These are phyloP conservation scores for Gallinago jamesoni DNA, from an alignment of 2,113 vertebrate species.

Conservation along the genomic window DNA sequence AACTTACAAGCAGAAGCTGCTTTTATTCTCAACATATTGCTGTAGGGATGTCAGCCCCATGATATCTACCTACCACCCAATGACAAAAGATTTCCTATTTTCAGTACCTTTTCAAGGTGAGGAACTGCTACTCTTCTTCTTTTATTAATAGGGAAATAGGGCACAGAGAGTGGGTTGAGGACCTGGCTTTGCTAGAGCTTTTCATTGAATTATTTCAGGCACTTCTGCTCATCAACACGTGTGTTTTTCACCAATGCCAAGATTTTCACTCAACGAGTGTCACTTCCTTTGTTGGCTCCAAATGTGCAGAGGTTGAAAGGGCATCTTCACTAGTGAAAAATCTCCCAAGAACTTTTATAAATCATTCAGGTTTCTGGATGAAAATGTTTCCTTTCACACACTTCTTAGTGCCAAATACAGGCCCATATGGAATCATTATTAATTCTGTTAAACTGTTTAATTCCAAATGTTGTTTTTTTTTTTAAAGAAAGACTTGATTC, in stretches of 20 bases:
- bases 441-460: slow-evolving; percentile 57
- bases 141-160: neutral
- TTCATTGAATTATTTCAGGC: neutral
- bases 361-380: slow-evolving; percentile 58
- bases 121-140: neutral
- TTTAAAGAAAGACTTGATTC: slow-evolving; percentile 31
- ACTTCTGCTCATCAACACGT: slow-evolving; percentile 26
- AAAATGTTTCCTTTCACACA: slow-evolving; percentile 68
- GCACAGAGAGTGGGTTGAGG: neutral
- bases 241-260: slow-evolving; percentile 37
- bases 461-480: slow-evolving; percentile 18
- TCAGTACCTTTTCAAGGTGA: slow-evolving; percentile 10
- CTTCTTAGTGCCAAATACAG: slow-evolving; percentile 44
- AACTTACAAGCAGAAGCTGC: neutral
- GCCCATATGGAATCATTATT: slow-evolving; percentile 67
- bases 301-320: slow-evolving; percentile 55
- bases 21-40: neutral
- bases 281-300: slow-evolving; percentile 58
- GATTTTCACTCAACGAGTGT: slow-evolving; percentile 37
- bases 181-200: neutral
- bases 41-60: neutral
- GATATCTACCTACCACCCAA: neutral
- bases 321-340: slow-evolving; percentile 39
- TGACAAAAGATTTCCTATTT: neutral
- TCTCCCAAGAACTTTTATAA: slow-evolving; percentile 48